These are phyloP conservation scores for Phaedon cochleariae DNA, from an alignment of 2,888 invertebrate genomes.

Conservation along the genomic window DNA sequence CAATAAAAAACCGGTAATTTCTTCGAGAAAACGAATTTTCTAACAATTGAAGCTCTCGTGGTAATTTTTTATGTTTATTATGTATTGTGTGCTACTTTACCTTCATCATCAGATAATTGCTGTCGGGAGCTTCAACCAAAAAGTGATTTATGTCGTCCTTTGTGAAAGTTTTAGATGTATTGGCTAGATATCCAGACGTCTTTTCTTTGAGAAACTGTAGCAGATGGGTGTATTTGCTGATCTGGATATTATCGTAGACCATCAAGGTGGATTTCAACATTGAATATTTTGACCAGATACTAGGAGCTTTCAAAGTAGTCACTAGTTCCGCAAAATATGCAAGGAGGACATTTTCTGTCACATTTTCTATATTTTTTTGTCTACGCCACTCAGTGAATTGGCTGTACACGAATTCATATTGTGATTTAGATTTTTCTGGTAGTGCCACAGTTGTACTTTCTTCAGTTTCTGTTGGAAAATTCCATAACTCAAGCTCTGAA, in stretches of 20 bases:
- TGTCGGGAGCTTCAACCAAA: constrained; percentile 27
- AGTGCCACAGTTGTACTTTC: no score
- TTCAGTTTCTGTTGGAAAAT: no score
- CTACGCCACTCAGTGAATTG: constrained; percentile 18
- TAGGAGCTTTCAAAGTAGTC: constrained; percentile 27
- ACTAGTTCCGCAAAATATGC: constrained; percentile 34
- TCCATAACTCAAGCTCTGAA: no score
- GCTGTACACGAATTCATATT: constrained; percentile 13
- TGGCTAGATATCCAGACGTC: constrained; percentile 43
- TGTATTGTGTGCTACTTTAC: no score
- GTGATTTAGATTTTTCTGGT: background rate
- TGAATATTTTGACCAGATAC: constrained; percentile 32
- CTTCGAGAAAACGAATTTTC: no score
- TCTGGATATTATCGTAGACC: background rate
- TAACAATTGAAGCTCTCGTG: no score
- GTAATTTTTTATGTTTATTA: no score
- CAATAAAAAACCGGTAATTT: no score
- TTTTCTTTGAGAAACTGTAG: constrained; percentile 41
- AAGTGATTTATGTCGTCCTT: constrained; percentile 39
- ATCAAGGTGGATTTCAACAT: constrained; percentile 17
- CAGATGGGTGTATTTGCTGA: constrained; percentile 7
- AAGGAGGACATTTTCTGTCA: constrained; percentile 12
- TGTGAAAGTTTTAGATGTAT: constrained; percentile 48
- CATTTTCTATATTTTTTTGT: background rate
- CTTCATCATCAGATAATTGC: constrained; percentile 26